Percentiles rank a stretch among this genome's conserved stretches.
These are phyloP conservation scores for Parapsyche elsis DNA, from an alignment of 1,140 invertebrate genomes.

Conservation along the genomic window DNA sequence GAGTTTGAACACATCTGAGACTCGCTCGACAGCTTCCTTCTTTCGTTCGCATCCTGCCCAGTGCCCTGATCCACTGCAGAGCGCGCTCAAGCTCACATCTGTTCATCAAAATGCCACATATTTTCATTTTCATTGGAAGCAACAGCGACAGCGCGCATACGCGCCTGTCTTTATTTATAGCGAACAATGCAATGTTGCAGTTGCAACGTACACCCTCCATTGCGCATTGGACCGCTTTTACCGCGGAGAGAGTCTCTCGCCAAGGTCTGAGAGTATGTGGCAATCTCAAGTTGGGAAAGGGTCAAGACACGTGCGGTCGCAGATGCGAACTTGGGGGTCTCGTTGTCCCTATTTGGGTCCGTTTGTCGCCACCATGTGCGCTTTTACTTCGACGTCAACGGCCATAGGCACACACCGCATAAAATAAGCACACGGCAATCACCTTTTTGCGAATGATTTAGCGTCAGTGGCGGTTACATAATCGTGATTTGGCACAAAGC, in stretches of 20 bases:
- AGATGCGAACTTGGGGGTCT: background rate
- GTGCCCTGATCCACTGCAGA: constrained; percentile 41
- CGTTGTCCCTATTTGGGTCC: background rate
- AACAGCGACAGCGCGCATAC: too few relatives aligned
- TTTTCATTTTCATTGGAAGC: constrained; percentile 10
- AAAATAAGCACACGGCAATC: constrained; percentile 48
- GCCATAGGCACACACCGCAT: constrained; percentile 23
- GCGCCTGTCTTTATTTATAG: constrained; percentile 4
- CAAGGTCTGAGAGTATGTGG: background rate
- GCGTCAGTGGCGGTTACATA: constrained; percentile 46
- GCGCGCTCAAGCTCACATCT: constrained; percentile 19
- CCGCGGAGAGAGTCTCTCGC: background rate
- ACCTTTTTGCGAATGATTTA: constrained; percentile 44
- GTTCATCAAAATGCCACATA: constrained; percentile 23
- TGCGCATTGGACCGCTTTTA: background rate
- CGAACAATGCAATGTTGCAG: background rate
- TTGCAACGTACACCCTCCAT: background rate
- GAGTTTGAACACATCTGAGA: constrained; percentile 24
- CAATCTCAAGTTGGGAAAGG: background rate
- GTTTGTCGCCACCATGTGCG: background rate
- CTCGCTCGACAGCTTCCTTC: constrained; percentile 42
- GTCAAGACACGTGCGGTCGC: background rate
- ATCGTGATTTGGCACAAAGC: constrained; percentile 49
- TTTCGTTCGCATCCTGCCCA: constrained; percentile 39
- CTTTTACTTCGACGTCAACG: constrained; percentile 15